phyloP scores from a whole-genome alignment of 2,888 invertebrate species.

The Sepioteuthis lessoniana region DNA sequence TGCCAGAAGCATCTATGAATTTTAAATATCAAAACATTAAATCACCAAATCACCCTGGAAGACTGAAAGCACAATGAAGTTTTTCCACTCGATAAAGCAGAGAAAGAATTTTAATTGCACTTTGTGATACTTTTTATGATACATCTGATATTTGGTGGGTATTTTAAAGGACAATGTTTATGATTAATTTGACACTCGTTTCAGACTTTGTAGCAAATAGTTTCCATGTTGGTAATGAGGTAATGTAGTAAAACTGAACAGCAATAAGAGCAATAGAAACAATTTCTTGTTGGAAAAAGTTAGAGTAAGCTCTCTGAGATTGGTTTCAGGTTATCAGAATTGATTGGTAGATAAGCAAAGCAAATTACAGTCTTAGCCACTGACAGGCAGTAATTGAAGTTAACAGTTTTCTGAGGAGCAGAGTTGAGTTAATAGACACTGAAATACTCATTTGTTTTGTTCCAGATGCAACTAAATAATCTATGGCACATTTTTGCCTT shows the following conservation, averaged over 20 bases:
- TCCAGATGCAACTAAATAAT: background rate
- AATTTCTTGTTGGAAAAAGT: background rate
- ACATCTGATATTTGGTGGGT: too few species aligned
- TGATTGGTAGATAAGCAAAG: background rate
- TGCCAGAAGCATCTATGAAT: too few species aligned
- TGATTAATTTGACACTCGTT: too few species aligned
- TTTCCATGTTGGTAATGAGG: background rate
- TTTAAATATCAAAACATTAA: too few species aligned
- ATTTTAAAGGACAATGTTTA: too few species aligned
- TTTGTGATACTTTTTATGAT: too few species aligned
- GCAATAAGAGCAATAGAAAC: background rate
- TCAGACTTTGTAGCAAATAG: background rate
- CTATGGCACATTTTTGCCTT: background rate
- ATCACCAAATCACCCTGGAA: too few species aligned
- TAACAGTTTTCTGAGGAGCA: conserved; percentile 14
- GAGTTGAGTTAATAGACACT: background rate
- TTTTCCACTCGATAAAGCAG: too few species aligned
- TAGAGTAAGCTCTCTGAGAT: background rate
- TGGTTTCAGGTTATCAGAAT: conserved; percentile 10
- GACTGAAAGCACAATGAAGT: too few species aligned
- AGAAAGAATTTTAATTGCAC: too few species aligned
- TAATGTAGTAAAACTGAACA: background rate
- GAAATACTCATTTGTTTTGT: background rate
- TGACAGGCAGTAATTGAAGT: background rate
- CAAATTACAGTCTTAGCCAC: background rate